These are phyloP conservation scores for Lagopus muta DNA, from an alignment of 2,113 vertebrate species.

Conservation along the genomic window DNA sequence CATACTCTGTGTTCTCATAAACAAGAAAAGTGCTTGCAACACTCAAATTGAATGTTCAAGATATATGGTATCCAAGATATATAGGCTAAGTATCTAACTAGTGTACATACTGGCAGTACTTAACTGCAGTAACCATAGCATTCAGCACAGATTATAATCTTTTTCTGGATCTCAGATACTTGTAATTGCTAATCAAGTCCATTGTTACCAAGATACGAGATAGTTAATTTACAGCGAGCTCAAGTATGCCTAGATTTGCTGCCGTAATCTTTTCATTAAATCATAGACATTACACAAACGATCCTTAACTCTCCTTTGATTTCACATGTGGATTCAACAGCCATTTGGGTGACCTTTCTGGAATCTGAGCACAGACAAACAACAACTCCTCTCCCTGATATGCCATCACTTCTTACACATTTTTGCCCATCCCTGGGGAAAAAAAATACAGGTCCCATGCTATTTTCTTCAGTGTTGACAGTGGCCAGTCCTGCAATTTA, in stretches of 20 bases:
- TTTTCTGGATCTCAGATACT: neutral
- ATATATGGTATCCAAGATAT: neutral
- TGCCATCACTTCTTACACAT: neutral
- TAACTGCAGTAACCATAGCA: neutral
- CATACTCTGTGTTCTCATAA: neutral
- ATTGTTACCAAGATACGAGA: neutral
- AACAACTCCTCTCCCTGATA: neutral
- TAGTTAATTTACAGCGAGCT: neutral
- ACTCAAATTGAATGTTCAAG: neutral
- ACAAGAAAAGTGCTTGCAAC: neutral
- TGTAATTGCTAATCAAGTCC: neutral
- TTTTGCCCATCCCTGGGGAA: neutral
- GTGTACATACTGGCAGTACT: fast-evolving
- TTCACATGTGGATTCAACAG: neutral
- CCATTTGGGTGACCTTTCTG: neutral
- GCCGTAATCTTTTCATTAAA: neutral
- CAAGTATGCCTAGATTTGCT: neutral
- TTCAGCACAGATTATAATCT: neutral
- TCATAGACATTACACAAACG: neutral
- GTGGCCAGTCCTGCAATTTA: neutral
- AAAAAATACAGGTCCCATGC: neutral
- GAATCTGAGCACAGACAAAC: neutral
- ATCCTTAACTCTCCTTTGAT: neutral
- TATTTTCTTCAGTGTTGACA: neutral
- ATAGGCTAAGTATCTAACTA: neutral